A percentile compares a stretch with the other conserved stretches of the same genome.
These are phyloP conservation scores for Lissocephala sabroskyi DNA, from an alignment of 2,888 invertebrate genomes.

Conservation along the genomic window DNA sequence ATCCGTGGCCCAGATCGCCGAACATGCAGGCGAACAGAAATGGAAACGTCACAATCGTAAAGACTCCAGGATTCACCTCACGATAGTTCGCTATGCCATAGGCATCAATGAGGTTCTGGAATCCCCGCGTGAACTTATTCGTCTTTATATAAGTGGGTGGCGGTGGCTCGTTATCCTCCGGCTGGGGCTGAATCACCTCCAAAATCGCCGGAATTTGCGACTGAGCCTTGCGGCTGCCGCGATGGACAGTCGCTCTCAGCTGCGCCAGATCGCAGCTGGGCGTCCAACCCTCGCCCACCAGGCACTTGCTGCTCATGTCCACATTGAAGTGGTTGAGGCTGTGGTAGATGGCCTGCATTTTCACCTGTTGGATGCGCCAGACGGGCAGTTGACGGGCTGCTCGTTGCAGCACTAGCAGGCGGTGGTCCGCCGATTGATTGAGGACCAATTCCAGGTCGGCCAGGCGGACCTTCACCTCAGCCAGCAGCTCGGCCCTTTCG, in stretches of 20 bases:
- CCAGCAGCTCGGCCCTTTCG: conserved; percentile 86
- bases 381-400: conserved; percentile 86
- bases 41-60: too few relatives aligned
- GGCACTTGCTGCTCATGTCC: conserved; percentile 91
- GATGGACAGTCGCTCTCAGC: conserved; percentile 85
- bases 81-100: conserved; percentile 92
- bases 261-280: conserved; percentile 80
- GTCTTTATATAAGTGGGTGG: conserved; percentile 95
- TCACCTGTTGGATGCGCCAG: conserved; percentile 88
- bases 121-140: conserved; percentile 93
- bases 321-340: conserved; percentile 93
- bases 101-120: conserved; percentile 91
- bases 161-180: too few relatives aligned
- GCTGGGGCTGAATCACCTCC: conserved; percentile 86
- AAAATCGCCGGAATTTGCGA: conserved; percentile 94
- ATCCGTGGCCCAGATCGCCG: conserved; percentile 92
- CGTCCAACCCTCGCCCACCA: conserved; percentile 93
- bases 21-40: conserved; percentile 96
- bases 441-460: conserved; percentile 86
- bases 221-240: conserved; percentile 87
- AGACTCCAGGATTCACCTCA: conserved; percentile 94
- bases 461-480: conserved; percentile 85
- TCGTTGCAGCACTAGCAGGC: conserved; percentile 83
- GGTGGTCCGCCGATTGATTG: conserved; percentile 88
- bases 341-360: conserved; percentile 95